Evolutionary conservation across 2,113 vertebrate species (phyloP), one percentile per base, ranked within the genome.

Genomic region (Oxygymnocypris stewartii): DNA sequence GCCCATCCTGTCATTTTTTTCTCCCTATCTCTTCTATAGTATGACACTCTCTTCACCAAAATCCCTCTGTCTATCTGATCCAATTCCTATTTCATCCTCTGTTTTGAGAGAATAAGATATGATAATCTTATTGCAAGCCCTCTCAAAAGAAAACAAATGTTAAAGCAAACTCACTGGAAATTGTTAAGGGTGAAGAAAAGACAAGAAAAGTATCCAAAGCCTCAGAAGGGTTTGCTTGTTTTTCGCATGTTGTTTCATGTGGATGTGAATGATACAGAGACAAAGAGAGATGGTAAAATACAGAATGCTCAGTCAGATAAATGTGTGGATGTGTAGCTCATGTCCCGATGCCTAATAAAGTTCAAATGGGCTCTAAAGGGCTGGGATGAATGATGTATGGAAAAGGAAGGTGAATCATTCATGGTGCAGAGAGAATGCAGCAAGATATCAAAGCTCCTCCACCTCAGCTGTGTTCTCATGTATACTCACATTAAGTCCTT

Each of bases 381-480:
- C 31, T 31, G 12, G 44, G 25, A 1, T 73, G 47, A 74, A 54
- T 84, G 67, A 74, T 74, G 44, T 57, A 14, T 71, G 49, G 69
- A 12, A 79, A 79, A 79, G 31, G 20, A 18, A 83, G 40, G 40
- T 12, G 4, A 83, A 54, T 71, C 44, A 69, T 83, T 71, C 57
- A 11, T 59, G 63, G 67, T 54, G 63, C 76, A 80, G 69, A 82
- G 79, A 76, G 69, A 82, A 54, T 49, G 67, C 47, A 78, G 59
- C 12, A 47, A 54, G 31, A 69, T 63, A 25, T 80, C 8, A 37
- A n/a, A 49, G 65, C 51, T 23, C 31, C 16, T 63, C 37, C 20
- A 69, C 61, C 28, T 44, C 40, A 61, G 9, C 2, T 65, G 57
- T n/a, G 18, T 18, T 75, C 20, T 78, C 28, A 20, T 35, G 11